These are phyloP conservation scores for Sapayoa aenigma DNA, from an alignment of 2,113 vertebrate species.

Conservation along the genomic window DNA sequence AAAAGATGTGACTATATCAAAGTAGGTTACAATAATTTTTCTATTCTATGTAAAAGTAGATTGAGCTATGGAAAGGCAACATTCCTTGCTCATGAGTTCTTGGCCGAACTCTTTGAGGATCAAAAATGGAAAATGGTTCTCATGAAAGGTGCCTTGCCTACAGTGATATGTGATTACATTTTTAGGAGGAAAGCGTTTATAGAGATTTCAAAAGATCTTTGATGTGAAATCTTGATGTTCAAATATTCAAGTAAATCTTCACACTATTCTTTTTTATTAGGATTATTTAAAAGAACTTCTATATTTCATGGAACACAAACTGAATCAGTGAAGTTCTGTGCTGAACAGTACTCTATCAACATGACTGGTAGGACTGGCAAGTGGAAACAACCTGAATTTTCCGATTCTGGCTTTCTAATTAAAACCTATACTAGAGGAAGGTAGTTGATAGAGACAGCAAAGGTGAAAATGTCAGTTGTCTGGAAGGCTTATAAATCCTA, in stretches of 20 bases:
- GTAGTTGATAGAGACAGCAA: neutral
- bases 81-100: neutral
- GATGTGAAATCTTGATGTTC: rapidly evolving
- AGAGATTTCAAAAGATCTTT: neutral
- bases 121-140: neutral
- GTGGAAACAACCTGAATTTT: neutral
- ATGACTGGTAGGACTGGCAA: neutral
- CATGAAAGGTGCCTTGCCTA: neutral
- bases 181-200: neutral
- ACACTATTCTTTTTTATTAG: neutral
- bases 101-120: neutral
- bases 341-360: neutral
- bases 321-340: neutral
- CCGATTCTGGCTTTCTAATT: neutral
- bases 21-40: neutral
- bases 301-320: neutral
- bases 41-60: neutral
- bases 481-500: neutral
- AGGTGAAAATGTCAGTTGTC: neutral
- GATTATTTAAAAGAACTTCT: neutral
- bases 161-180: neutral
- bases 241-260: neutral
- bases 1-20: neutral
- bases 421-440: neutral
- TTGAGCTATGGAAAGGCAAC: neutral